phyloP scores from a whole-genome alignment of 2,113 vertebrate genomes.

The Sorex araneus region DNA sequence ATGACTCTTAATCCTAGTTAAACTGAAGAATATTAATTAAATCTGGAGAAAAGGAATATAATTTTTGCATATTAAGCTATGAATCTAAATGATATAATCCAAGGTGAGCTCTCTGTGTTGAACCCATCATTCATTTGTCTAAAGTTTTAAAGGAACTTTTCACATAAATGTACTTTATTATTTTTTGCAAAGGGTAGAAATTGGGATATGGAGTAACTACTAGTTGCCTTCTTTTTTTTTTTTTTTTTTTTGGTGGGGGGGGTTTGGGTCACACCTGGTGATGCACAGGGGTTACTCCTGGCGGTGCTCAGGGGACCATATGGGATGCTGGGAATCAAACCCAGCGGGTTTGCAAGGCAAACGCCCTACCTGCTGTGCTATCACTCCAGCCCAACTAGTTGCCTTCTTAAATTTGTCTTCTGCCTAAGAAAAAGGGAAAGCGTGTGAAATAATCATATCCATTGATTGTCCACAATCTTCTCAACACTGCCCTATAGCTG shows the following conservation, averaged over 20 bases:
- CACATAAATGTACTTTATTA: conserved; percentile 10
- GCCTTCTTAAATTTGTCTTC: neutral
- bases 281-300: no score
- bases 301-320: no score
- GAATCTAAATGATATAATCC: conserved; percentile 15
- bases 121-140: neutral
- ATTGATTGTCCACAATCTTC: neutral
- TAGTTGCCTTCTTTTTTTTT: no score
- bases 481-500: neutral
- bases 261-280: no score
- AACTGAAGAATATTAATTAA: conserved; percentile 42
- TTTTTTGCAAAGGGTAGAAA: conserved; percentile 15
- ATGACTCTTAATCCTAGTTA: conserved; percentile 12
- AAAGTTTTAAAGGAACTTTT: conserved; percentile 34
- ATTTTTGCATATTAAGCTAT: conserved; percentile 51
- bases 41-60: neutral
- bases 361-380: no score
- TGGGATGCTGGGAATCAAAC: no score
- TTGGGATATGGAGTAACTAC: neutral
- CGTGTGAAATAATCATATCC: neutral
- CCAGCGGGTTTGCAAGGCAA: no score
- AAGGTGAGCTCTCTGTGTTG: neutral
- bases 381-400: no score
- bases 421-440: neutral
- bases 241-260: no score